These are phyloP conservation scores for Dryocosmus kuriphilus DNA, from an alignment of 2,888 invertebrate genomes.

Conservation along the genomic window DNA sequence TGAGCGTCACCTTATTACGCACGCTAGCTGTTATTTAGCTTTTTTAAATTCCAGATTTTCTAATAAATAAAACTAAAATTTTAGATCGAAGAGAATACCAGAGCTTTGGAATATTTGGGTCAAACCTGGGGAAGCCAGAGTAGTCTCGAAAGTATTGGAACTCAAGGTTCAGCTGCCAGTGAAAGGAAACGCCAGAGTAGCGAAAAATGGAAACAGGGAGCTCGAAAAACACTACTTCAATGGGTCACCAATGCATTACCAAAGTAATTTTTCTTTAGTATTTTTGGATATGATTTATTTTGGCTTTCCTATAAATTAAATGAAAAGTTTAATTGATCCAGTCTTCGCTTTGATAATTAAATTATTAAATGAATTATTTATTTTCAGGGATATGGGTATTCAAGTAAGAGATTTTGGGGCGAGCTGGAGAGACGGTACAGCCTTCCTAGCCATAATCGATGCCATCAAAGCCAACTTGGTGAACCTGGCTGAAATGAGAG, in stretches of 20 bases:
- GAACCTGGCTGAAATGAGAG: constrained; percentile 89
- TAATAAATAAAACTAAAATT: constrained; percentile 50
- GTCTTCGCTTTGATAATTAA: neutral
- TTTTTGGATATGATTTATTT: neutral
- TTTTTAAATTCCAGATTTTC: neutral
- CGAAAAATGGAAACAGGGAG: constrained; percentile 92
- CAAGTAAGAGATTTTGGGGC: constrained; percentile 95
- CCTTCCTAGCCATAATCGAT: constrained; percentile 96
- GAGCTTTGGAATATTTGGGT: constrained; percentile 91
- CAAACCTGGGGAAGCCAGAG: constrained; percentile 90
- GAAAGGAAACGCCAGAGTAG: constrained; percentile 79
- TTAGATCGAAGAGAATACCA: constrained; percentile 96
- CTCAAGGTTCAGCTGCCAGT: constrained; percentile 82
- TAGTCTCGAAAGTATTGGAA: constrained; percentile 89
- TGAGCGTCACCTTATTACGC: constrained; percentile 51
- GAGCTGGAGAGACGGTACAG: constrained; percentile 97
- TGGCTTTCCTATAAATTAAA: no score
- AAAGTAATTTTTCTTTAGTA: constrained; percentile 79
- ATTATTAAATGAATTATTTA: neutral
- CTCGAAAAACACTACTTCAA: constrained; percentile 92
- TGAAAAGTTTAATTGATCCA: no score
- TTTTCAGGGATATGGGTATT: constrained; percentile 88
- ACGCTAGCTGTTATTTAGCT: constrained; percentile 59
- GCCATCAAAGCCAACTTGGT: constrained; percentile 95
- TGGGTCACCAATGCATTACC: constrained; percentile 97